Conservation (phyloP, 2,113 vertebrate genomes). For the Thinocorus orbignyianus region DNA sequence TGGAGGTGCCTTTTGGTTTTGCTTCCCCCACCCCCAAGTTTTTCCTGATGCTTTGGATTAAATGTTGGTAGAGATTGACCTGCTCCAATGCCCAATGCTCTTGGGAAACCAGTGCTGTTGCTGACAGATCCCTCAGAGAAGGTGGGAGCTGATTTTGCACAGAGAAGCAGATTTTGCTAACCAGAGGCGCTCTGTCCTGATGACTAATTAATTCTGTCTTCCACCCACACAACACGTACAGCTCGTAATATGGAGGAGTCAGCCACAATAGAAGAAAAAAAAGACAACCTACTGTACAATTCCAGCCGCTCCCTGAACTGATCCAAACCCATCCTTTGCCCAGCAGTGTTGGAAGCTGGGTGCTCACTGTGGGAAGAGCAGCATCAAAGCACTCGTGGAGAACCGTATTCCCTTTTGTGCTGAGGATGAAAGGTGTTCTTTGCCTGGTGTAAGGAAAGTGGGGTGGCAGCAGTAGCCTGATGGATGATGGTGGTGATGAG, state of each 20-base stretch:
- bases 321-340: neutral
- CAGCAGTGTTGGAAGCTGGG: neutral
- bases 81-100: neutral
- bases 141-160: conserved; percentile 40
- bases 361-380: neutral
- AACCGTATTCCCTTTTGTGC: neutral
- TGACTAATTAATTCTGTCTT: conserved; percentile 60
- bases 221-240: conserved; percentile 51
- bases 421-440: neutral
- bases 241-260: conserved; percentile 14
- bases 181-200: neutral
- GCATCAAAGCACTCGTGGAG: neutral
- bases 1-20: neutral
- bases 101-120: conserved; percentile 3
- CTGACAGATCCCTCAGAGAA: conserved; percentile 19
- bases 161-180: conserved; percentile 39
- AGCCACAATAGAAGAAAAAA: neutral
- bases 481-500: neutral
- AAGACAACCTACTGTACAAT: neutral
- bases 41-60: neutral
- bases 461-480: neutral
- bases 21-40: neutral
- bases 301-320: neutral
- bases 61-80: neutral
- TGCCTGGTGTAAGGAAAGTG: fast-evolving